A percentile compares a stretch with the other conserved stretches of the same genome.
phyloP scores from a whole-genome alignment of 2,113 vertebrate species.

The Speoplatyrhinus poulsoni region DNA sequence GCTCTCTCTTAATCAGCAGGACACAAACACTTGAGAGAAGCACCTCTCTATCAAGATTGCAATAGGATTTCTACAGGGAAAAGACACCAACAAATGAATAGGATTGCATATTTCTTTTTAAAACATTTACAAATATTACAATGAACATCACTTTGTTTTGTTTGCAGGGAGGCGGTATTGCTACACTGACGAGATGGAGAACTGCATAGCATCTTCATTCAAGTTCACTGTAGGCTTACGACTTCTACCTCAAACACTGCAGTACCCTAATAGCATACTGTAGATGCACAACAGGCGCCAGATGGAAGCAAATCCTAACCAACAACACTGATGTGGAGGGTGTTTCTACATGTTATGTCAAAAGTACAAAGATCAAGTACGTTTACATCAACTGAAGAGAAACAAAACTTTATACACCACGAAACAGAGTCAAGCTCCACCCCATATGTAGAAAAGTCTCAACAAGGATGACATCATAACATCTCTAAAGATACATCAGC shows the following conservation, averaged over 20 bases:
- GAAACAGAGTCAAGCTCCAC: too few relatives aligned
- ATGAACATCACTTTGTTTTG: slow-evolving; percentile 6
- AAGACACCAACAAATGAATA: not conserved
- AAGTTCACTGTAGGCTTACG: slow-evolving; percentile 11
- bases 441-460: too few relatives aligned
- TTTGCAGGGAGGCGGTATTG: slow-evolving; percentile 17
- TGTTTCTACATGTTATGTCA: too few relatives aligned
- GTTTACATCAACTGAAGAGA: too few relatives aligned
- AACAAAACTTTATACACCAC: too few relatives aligned
- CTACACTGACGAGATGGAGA: slow-evolving; percentile 2
- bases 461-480: too few relatives aligned
- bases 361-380: too few relatives aligned
- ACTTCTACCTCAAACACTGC: slow-evolving; percentile 15
- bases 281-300: too few relatives aligned
- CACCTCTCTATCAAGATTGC: slow-evolving; percentile 41
- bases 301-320: too few relatives aligned
- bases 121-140: slow-evolving; percentile 35
- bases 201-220: slow-evolving; percentile 57
- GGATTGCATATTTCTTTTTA: slow-evolving; percentile 31
- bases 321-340: too few relatives aligned
- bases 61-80: slow-evolving; percentile 32
- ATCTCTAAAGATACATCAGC: too few relatives aligned
- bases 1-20: slow-evolving; percentile 48
- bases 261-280: slow-evolving; percentile 9
- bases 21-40: not conserved